Evolutionary conservation across 2,797 vertebrate genomes (phyloP).

Genomic region (Gymnothorax javanicus): DNA sequence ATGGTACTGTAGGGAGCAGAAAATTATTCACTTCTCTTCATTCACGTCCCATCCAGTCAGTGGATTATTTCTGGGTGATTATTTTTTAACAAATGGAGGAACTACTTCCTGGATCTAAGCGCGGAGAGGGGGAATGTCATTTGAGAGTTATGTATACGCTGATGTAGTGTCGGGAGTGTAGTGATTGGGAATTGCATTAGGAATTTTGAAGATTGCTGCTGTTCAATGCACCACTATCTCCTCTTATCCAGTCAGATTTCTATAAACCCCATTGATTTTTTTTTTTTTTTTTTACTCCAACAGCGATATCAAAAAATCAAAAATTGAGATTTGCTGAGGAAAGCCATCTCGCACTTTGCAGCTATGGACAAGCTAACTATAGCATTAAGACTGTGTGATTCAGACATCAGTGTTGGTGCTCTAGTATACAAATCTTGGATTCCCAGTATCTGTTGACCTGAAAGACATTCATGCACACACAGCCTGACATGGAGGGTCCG

Average conservation of each 20-base stretch:
- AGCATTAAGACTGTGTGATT: not conserved
- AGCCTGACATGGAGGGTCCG: not conserved
- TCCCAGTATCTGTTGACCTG: conserved; percentile 6
- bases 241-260: not conserved
- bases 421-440: not conserved
- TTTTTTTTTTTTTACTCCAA: not conserved
- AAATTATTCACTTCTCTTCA: not conserved
- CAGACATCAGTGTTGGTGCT: not conserved
- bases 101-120: not conserved
- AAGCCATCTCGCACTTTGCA: not conserved
- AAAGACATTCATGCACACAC: not conserved
- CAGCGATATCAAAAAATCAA: not conserved
- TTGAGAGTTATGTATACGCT: not conserved
- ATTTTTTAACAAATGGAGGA: conserved; percentile 27
- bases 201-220: not conserved
- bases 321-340: not conserved
- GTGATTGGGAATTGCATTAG: not conserved
- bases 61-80: conserved; percentile 28
- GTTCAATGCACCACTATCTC: not conserved
- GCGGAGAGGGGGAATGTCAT: not conserved
- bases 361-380: not conserved
- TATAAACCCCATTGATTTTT: not conserved
- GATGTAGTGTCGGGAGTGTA: not conserved
- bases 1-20: conserved; percentile 37
- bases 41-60: not conserved